These are phyloP conservation scores for Noctua pronuba DNA, from an alignment of 2,888 invertebrate species.

Conservation along the genomic window DNA sequence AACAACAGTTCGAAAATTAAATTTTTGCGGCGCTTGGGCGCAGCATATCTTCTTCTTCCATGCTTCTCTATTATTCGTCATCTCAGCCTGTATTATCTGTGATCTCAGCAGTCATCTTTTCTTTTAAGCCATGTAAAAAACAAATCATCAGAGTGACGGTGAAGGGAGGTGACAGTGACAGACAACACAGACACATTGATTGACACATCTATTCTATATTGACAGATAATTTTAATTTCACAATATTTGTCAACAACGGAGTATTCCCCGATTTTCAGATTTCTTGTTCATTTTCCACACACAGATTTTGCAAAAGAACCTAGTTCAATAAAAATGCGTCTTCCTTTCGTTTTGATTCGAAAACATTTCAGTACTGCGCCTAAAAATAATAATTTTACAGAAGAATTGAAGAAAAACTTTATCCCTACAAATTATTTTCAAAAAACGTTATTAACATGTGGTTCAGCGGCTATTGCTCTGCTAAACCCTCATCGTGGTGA, in stretches of 20 bases:
- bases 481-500: slow-evolving; percentile 95
- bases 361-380: slow-evolving; percentile 67
- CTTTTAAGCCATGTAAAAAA: too few relatives aligned
- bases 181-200: too few relatives aligned
- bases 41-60: too few relatives aligned
- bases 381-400: slow-evolving; percentile 87
- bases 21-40: too few relatives aligned
- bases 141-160: neutral
- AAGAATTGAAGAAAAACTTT: slow-evolving; percentile 91
- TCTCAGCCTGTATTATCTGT: too few relatives aligned
- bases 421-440: slow-evolving; percentile 93
- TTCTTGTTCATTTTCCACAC: neutral
- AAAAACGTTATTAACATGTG: slow-evolving; percentile 94
- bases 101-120: too few relatives aligned
- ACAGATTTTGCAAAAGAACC: neutral
- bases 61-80: too few relatives aligned
- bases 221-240: neutral
- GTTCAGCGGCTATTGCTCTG: slow-evolving; percentile 96
- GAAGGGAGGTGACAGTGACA: slow-evolving; percentile 2
- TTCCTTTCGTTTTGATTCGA: slow-evolving; percentile 60
- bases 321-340: slow-evolving; percentile 65
- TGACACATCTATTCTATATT: too few relatives aligned
- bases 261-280: too few relatives aligned
- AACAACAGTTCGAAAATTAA: too few relatives aligned
- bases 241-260: slow-evolving; percentile 24